These are phyloP conservation scores for Poeciliopsis infans DNA, from an alignment of 2,797 vertebrate genomes.

Conservation along the genomic window DNA sequence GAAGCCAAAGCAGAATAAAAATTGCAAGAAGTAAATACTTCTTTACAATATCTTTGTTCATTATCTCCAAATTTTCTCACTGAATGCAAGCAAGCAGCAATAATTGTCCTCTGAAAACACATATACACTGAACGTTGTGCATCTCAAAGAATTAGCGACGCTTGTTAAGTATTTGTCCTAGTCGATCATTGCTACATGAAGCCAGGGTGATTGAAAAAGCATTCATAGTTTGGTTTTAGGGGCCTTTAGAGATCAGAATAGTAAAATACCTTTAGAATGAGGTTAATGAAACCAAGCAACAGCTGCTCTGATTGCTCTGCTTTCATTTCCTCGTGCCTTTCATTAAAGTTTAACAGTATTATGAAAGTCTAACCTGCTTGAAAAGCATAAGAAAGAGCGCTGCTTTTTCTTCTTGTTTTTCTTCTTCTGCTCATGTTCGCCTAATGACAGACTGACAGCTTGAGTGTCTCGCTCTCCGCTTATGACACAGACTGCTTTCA, in stretches of 20 bases:
- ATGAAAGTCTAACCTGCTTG: background rate
- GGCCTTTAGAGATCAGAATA: background rate
- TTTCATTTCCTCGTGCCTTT: background rate
- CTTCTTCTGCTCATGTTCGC: background rate
- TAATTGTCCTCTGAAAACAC: background rate
- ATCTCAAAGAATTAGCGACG: background rate
- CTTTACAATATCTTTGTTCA: background rate
- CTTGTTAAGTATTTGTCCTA: background rate
- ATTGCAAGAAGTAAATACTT: background rate
- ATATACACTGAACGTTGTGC: background rate
- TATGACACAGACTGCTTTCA: background rate
- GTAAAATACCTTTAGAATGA: background rate
- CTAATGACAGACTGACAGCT: background rate
- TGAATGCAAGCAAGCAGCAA: background rate
- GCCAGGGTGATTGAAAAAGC: too few relatives aligned
- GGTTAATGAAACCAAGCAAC: background rate
- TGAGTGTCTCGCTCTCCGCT: background rate
- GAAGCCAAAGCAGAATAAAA: background rate
- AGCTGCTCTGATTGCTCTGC: background rate
- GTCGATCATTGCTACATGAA: background rate
- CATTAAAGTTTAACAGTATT: background rate
- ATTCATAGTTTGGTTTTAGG: background rate
- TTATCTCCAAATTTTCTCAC: background rate
- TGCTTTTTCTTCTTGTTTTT: too few relatives aligned
- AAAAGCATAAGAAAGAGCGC: background rate